Conservation (phyloP, 1,140 invertebrate species). For the Megathymus violae region DNA sequence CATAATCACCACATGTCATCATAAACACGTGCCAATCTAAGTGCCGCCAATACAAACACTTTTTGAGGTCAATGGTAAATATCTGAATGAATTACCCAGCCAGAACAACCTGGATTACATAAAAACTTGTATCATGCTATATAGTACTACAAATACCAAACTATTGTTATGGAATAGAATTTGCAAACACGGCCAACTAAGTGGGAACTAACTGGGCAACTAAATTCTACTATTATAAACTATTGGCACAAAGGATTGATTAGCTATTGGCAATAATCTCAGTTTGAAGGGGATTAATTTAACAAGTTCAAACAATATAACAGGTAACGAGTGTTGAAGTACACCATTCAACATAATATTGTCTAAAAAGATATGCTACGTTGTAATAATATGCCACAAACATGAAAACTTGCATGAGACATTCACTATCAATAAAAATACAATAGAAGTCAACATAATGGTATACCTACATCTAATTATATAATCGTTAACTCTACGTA, state of each 20-base stretch:
- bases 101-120: neutral
- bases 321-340: slow-evolving; percentile 27
- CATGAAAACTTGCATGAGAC: slow-evolving; percentile 18
- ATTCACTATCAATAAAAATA: slow-evolving; percentile 30
- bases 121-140: neutral
- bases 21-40: too few species aligned
- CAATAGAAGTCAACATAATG: slow-evolving; percentile 4
- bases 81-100: neutral
- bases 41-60: neutral
- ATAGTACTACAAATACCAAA: slow-evolving; percentile 15
- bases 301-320: slow-evolving; percentile 12
- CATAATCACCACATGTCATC: slow-evolving; percentile 8
- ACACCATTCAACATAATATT: slow-evolving; percentile 44
- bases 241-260: slow-evolving; percentile 29
- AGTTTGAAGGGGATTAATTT: slow-evolving; percentile 11
- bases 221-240: slow-evolving; percentile 25
- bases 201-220: slow-evolving; percentile 27
- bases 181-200: neutral
- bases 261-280: slow-evolving; percentile 15
- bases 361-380: slow-evolving; percentile 51
- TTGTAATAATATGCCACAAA: slow-evolving; percentile 46
- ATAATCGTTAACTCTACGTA: slow-evolving; percentile 12
- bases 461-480: slow-evolving; percentile 9
- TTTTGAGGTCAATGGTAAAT: neutral
- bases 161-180: slow-evolving; percentile 5